Evolutionary conservation across 2,888 invertebrate genomes (phyloP).

Genomic region (Leptopterna dolabrata): DNA sequence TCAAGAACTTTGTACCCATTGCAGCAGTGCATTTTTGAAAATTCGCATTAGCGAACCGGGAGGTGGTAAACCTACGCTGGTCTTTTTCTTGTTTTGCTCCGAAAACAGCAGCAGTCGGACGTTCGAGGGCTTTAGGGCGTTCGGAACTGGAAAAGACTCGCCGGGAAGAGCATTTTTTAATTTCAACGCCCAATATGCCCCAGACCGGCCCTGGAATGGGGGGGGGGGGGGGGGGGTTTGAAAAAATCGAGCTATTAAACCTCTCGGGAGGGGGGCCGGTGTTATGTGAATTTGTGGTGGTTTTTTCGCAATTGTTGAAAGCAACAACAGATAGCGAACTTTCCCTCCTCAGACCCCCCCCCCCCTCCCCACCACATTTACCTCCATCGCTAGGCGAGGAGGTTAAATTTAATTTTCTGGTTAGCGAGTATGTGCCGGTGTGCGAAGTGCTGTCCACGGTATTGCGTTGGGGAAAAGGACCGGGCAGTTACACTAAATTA

Average conservation of each 20-base stretch:
- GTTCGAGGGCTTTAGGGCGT: too few species aligned
- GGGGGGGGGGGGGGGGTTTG: neutral
- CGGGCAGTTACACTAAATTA: constrained; percentile 33
- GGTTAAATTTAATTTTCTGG: constrained; percentile 7
- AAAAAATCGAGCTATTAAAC: neutral
- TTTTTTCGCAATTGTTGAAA: neutral
- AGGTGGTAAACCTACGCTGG: too few species aligned
- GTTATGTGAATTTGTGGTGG: neutral
- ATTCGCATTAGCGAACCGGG: too few species aligned
- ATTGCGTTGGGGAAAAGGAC: neutral
- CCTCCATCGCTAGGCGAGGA: neutral
- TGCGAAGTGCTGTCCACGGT: neutral
- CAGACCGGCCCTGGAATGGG: neutral
- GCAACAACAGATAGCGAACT: neutral
- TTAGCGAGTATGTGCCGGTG: neutral
- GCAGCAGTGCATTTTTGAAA: too few species aligned
- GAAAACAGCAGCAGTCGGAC: too few species aligned
- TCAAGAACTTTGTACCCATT: too few species aligned
- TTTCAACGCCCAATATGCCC: neutral
- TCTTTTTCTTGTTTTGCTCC: too few species aligned
- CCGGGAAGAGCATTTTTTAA: neutral
- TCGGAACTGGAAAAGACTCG: neutral
- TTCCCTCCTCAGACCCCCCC: neutral
- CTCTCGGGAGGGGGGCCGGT: neutral
- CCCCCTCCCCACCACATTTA: too few species aligned